Percentiles rank a stretch among this genome's conserved stretches.
These are phyloP conservation scores for Acinonyx jubatus DNA, from an alignment of 2,113 vertebrate species.

Conservation along the genomic window DNA sequence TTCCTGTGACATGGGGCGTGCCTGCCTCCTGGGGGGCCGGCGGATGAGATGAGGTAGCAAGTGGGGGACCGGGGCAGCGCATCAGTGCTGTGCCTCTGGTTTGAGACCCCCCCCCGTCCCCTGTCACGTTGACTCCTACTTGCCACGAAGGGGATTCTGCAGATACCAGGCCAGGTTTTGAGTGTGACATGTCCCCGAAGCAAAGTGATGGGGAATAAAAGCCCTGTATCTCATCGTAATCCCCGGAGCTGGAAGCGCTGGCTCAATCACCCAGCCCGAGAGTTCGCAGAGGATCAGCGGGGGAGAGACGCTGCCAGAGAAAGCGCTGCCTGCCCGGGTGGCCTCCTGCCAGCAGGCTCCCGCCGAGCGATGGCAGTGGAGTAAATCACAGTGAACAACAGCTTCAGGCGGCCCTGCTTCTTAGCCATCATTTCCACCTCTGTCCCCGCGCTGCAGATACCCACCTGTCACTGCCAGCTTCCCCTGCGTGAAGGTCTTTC, in stretches of 20 bases:
- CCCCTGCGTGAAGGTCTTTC: background rate
- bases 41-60: accelerated
- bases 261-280: background rate
- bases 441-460: background rate
- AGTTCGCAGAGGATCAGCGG: background rate
- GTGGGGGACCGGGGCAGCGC: background rate
- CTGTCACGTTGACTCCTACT: no score
- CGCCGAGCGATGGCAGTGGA: background rate
- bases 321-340: background rate
- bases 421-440: background rate
- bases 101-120: background rate
- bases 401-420: background rate
- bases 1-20: background rate
- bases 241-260: background rate
- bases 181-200: background rate
- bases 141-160: background rate
- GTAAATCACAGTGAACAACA: background rate
- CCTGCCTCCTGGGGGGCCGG: background rate
- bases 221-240: background rate
- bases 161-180: background rate
- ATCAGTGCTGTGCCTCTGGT: accelerated
- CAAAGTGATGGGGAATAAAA: background rate
- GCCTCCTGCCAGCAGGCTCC: background rate
- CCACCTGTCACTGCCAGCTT: background rate
- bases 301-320: background rate